These are phyloP conservation scores for Podarcis siculus DNA, from an alignment of 2,797 vertebrate genomes.

Conservation along the genomic window DNA sequence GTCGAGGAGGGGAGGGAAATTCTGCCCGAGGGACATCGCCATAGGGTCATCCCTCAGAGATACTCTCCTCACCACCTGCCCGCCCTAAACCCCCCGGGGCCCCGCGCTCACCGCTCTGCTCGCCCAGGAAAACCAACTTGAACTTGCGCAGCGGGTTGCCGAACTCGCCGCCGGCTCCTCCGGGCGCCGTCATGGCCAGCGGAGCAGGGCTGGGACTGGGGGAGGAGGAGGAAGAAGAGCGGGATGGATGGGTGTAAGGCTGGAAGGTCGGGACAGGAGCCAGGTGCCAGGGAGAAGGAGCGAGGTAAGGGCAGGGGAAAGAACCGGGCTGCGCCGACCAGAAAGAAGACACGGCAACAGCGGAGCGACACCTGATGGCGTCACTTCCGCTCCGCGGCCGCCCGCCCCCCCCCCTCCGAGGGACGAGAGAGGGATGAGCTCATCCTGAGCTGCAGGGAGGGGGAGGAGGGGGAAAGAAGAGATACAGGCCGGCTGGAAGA, in stretches of 20 bases:
- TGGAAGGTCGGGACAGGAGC: background rate
- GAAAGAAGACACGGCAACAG: background rate
- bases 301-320: background rate
- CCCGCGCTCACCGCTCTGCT: constrained; percentile 85
- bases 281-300: background rate
- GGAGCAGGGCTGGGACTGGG: background rate
- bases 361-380: background rate
- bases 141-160: constrained; percentile 91
- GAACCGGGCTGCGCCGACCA: no score
- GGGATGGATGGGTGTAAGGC: background rate
- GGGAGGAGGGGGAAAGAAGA: background rate
- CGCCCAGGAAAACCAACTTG: constrained; percentile 89
- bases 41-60: no score
- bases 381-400: constrained; percentile 17
- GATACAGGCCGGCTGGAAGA: background rate
- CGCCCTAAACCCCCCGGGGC: background rate
- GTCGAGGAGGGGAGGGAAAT: no score
- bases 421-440: background rate
- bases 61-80: background rate
- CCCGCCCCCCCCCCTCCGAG: no score
- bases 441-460: background rate
- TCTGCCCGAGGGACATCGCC: no score
- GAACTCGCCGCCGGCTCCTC: constrained; percentile 87
- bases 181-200: constrained; percentile 81
- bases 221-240: no score